phyloP scores from a whole-genome alignment of 2,888 invertebrate species.

The Latrodectus elegans region DNA sequence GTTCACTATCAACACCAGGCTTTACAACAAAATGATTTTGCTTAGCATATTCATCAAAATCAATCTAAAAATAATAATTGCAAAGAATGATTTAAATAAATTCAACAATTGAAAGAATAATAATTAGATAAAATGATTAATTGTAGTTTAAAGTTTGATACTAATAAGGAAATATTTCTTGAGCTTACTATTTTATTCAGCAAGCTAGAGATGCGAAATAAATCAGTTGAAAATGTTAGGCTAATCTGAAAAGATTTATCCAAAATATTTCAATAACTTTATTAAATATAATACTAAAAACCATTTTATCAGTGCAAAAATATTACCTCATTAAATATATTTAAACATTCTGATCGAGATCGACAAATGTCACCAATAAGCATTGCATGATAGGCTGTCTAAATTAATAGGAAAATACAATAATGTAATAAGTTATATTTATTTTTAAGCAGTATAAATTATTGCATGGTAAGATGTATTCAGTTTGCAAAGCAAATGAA shows the following conservation, averaged over 20 bases:
- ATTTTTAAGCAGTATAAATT: too few relatives aligned
- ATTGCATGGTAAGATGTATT: too few relatives aligned
- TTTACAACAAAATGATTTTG: conserved; percentile 84
- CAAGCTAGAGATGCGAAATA: conserved; percentile 81
- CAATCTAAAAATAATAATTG: conserved; percentile 74
- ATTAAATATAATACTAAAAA: too few relatives aligned
- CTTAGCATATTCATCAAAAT: conserved; percentile 76
- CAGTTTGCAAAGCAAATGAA: too few relatives aligned
- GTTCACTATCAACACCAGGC: conserved; percentile 82
- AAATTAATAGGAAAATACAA: conserved; percentile 55
- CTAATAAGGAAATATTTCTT: background rate
- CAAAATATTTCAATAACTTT: background rate
- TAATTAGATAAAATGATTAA: too few relatives aligned
- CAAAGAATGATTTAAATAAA: background rate
- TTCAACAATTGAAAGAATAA: too few relatives aligned
- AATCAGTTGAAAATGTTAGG: conserved; percentile 76
- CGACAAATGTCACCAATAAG: conserved; percentile 82
- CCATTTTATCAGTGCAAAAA: background rate
- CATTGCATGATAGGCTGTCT: conserved; percentile 83
- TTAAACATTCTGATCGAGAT: conserved; percentile 10
- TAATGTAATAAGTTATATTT: too few relatives aligned
- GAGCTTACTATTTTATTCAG: conserved; percentile 80
- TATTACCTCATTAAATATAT: conserved; percentile 51
- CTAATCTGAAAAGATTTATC: conserved; percentile 72
- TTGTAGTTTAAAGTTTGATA: too few relatives aligned